phyloP scores from a whole-genome alignment of 2,113 vertebrate genomes.

The Spheniscus mendiculus region DNA sequence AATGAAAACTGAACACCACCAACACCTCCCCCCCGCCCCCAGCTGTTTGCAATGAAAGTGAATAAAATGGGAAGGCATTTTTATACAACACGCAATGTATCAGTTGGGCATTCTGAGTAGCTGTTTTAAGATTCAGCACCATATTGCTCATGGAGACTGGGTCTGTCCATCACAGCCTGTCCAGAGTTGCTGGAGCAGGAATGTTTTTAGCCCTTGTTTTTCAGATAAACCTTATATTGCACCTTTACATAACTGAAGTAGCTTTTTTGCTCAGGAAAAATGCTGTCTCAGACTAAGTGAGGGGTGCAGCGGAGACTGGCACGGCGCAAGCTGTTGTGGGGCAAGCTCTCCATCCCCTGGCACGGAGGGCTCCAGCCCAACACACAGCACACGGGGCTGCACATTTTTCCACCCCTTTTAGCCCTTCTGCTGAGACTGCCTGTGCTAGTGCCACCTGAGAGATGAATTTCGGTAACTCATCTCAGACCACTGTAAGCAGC shows the following conservation, averaged over 20 bases:
- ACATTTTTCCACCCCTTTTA: background rate
- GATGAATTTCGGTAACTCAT: background rate
- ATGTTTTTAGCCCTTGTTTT: background rate
- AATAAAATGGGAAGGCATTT: background rate
- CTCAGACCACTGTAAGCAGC: background rate
- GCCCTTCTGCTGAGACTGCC: background rate
- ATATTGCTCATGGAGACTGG: background rate
- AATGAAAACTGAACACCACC: background rate
- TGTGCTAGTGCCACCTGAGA: accelerated
- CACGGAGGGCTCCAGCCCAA: background rate
- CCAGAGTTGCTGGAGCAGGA: background rate
- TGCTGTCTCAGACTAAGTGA: accelerated
- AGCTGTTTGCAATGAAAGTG: background rate
- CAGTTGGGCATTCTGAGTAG: background rate
- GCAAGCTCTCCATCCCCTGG: background rate
- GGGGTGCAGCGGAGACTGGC: background rate
- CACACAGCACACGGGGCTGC: accelerated
- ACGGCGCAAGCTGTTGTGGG: accelerated
- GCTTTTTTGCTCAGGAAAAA: background rate
- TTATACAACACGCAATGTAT: accelerated
- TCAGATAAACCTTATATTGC: background rate
- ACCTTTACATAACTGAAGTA: background rate
- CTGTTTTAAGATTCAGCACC: background rate
- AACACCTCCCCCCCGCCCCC: no score
- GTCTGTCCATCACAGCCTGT: accelerated